These are phyloP conservation scores for Spheniscus mendiculus DNA, from an alignment of 2,113 vertebrate species.

Conservation along the genomic window DNA sequence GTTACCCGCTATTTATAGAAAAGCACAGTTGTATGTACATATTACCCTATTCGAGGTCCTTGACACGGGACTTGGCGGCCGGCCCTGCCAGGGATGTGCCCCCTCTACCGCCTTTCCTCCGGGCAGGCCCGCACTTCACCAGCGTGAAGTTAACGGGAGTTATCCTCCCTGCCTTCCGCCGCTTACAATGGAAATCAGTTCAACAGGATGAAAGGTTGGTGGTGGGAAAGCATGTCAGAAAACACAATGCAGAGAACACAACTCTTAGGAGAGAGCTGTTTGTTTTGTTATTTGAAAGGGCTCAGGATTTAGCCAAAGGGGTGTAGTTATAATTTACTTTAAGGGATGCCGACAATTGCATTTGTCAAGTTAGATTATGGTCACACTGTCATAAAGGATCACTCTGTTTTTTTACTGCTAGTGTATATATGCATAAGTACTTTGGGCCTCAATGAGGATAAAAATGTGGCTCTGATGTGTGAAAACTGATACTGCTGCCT, in stretches of 20 bases:
- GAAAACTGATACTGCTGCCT: background rate
- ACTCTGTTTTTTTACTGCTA: conserved; percentile 47
- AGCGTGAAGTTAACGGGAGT: background rate
- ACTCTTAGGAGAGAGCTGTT: conserved; percentile 37
- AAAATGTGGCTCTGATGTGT: conserved; percentile 25
- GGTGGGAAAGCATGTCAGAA: conserved; percentile 60
- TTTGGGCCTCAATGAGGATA: background rate
- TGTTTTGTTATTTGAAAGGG: conserved; percentile 57
- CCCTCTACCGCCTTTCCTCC: background rate
- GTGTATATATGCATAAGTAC: conserved; percentile 30
- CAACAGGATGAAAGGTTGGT: conserved; percentile 32
- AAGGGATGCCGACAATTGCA: conserved; percentile 64
- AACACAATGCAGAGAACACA: conserved; percentile 58
- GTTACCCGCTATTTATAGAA: background rate
- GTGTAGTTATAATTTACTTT: conserved; percentile 53
- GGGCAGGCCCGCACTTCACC: background rate
- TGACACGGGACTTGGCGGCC: fast-evolving
- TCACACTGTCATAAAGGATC: conserved; percentile 42
- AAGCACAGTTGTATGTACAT: fast-evolving
- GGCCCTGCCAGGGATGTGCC: background rate
- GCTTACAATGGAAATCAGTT: conserved; percentile 3
- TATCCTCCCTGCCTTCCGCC: background rate
- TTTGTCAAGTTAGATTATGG: conserved; percentile 57
- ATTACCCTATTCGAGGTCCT: fast-evolving
- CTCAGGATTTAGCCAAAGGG: conserved; percentile 49